Evolutionary conservation across 1,140 invertebrate species (phyloP).

Genomic region (Ylistrum balloti): DNA sequence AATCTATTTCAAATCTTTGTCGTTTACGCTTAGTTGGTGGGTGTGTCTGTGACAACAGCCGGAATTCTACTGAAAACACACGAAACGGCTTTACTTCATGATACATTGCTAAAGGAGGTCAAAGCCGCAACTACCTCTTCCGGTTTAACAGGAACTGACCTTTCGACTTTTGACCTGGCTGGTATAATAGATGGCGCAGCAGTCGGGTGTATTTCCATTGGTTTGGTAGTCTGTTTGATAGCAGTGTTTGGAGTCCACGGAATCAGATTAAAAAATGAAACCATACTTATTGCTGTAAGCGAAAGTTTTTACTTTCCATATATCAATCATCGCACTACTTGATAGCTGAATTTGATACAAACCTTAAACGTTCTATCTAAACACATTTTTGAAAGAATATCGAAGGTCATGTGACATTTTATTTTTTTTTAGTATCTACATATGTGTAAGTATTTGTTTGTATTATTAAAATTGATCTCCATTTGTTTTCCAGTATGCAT

Average conservation of each 20-base stretch:
- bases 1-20: background rate
- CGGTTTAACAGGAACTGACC: conserved; percentile 37
- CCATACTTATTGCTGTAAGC: background rate
- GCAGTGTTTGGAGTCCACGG: background rate
- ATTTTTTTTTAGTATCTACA: background rate
- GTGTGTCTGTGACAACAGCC: background rate
- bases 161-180: background rate
- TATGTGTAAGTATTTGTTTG: background rate
- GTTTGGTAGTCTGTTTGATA: background rate
- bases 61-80: background rate
- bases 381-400: too few relatives aligned
- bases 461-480: too few relatives aligned
- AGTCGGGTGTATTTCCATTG: background rate
- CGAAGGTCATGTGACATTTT: too few relatives aligned
- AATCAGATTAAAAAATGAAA: background rate
- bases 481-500: background rate
- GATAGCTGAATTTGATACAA: too few relatives aligned
- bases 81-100: background rate
- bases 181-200: background rate
- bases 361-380: too few relatives aligned
- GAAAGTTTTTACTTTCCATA: background rate
- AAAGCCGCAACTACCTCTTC: conserved; percentile 14
- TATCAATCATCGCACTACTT: too few relatives aligned
- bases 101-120: background rate
- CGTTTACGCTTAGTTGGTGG: background rate